phyloP scores from a whole-genome alignment of 1,140 invertebrate species.

The Helicoverpa zea region DNA sequence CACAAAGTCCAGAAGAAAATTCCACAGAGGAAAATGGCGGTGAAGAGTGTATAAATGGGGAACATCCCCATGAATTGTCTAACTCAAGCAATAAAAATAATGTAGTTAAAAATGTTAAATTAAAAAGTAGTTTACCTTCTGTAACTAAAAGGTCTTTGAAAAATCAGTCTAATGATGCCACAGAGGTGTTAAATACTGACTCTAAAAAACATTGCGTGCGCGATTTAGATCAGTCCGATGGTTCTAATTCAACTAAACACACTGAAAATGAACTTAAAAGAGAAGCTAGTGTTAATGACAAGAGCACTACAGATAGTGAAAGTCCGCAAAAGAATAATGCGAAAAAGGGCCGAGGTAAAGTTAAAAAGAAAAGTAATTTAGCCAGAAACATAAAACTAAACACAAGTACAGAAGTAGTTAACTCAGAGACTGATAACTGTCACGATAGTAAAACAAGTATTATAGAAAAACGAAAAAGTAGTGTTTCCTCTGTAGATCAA shows the following conservation, averaged over 20 bases:
- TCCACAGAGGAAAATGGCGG: slow-evolving; percentile 75
- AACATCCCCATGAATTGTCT: slow-evolving; percentile 67
- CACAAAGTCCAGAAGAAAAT: slow-evolving; percentile 64
- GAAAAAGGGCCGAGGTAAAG: slow-evolving; percentile 74
- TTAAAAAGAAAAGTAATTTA: slow-evolving; percentile 71
- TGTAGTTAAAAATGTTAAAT: slow-evolving; percentile 73
- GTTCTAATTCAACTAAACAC: slow-evolving; percentile 80
- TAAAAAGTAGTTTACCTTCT: slow-evolving; percentile 70
- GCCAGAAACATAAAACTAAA: slow-evolving; percentile 71
- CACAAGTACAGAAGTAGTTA: slow-evolving; percentile 66
- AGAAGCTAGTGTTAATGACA: slow-evolving; percentile 75
- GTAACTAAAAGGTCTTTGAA: slow-evolving; percentile 76
- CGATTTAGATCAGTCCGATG: slow-evolving; percentile 72
- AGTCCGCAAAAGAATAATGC: slow-evolving; percentile 72
- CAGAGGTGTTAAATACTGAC: slow-evolving; percentile 73
- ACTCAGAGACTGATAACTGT: slow-evolving; percentile 71
- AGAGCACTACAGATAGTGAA: slow-evolving; percentile 71
- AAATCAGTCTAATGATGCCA: slow-evolving; percentile 76
- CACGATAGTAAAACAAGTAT: slow-evolving; percentile 81
- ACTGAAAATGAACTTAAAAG: slow-evolving; percentile 77
- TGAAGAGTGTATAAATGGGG: slow-evolving; percentile 80
- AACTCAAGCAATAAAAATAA: slow-evolving; percentile 73
- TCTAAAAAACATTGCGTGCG: slow-evolving; percentile 80
- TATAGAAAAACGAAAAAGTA: slow-evolving; percentile 82
- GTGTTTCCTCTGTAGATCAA: slow-evolving; percentile 77